A percentile compares a stretch with the other conserved stretches of the same genome.
These are phyloP conservation scores for Meteorus cinctellus DNA, from an alignment of 2,888 invertebrate species.

Conservation along the genomic window DNA sequence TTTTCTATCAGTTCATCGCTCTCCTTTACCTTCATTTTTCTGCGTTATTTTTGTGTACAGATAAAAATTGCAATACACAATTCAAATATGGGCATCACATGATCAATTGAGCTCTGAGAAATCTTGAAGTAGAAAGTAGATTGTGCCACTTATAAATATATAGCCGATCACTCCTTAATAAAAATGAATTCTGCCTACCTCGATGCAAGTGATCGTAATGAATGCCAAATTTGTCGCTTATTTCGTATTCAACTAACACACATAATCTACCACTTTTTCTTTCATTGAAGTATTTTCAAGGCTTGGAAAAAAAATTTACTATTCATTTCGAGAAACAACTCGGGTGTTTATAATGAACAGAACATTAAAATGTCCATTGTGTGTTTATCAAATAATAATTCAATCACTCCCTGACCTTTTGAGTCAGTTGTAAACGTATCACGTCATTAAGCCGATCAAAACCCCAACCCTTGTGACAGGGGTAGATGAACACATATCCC, in stretches of 20 bases:
- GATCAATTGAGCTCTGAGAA: constrained; percentile 18
- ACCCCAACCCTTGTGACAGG: neutral
- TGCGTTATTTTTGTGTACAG: neutral
- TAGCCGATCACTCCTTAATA: constrained; percentile 39
- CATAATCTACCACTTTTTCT: constrained; percentile 4
- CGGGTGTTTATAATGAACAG: neutral
- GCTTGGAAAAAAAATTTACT: neutral
- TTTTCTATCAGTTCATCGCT: too few relatives aligned
- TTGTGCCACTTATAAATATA: constrained; percentile 32
- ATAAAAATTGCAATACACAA: constrained; percentile 7
- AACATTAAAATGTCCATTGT: neutral
- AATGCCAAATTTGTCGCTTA: constrained; percentile 37
- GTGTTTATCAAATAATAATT: neutral
- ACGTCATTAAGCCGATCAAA: constrained; percentile 9
- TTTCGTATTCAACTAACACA: neutral
- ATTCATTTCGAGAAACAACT: neutral
- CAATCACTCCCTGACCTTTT: neutral
- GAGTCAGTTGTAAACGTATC: neutral
- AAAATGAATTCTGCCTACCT: constrained; percentile 1
- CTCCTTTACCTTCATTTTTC: too few relatives aligned
- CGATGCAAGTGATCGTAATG: constrained; percentile 21
- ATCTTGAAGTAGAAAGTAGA: constrained; percentile 41
- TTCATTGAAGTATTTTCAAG: neutral
- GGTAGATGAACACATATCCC: neutral
- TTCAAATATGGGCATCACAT: neutral